phyloP scores from a whole-genome alignment of 1,140 invertebrate genomes.

The Glomeris maerens region DNA sequence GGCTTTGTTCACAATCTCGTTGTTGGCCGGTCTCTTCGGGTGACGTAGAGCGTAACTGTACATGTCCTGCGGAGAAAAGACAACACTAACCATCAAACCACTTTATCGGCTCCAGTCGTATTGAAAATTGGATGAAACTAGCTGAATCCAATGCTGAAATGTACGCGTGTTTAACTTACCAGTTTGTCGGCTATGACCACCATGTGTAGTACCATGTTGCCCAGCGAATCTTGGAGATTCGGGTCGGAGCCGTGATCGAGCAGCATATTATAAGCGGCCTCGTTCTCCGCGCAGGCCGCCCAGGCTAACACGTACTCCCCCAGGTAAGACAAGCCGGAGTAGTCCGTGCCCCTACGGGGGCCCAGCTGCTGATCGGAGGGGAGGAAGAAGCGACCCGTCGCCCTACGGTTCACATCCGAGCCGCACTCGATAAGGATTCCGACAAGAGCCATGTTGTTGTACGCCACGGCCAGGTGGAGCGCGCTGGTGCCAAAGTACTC shows the following conservation, averaged over 20 bases:
- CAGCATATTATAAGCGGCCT: slow-evolving; percentile 92
- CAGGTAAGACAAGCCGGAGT: slow-evolving; percentile 77
- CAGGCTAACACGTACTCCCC: slow-evolving; percentile 93
- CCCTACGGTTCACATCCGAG: slow-evolving; percentile 78
- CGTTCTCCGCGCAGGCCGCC: slow-evolving; percentile 91
- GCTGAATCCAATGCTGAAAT: too few relatives aligned
- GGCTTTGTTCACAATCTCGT: slow-evolving; percentile 70
- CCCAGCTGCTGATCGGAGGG: slow-evolving; percentile 74
- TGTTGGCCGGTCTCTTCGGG: slow-evolving; percentile 77
- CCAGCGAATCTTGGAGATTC: slow-evolving; percentile 76
- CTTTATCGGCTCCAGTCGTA: too few relatives aligned
- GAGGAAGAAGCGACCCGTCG: slow-evolving; percentile 83
- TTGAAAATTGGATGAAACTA: slow-evolving; percentile 9
- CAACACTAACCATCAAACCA: too few relatives aligned
- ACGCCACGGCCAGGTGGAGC: slow-evolving; percentile 89
- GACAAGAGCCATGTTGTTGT: slow-evolving; percentile 89
- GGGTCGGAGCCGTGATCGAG: slow-evolving; percentile 83
- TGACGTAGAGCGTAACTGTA: slow-evolving; percentile 93
- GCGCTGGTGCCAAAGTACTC: slow-evolving; percentile 74
- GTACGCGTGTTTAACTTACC: slow-evolving; percentile 41
- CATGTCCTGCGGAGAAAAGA: slow-evolving; percentile 69
- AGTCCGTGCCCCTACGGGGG: slow-evolving; percentile 67
- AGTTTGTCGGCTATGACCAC: slow-evolving; percentile 92
- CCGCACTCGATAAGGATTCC: slow-evolving; percentile 79
- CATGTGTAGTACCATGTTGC: slow-evolving; percentile 96